Conservation (phyloP, 1,140 invertebrate species). For the Brachionus manjavacas region DNA sequence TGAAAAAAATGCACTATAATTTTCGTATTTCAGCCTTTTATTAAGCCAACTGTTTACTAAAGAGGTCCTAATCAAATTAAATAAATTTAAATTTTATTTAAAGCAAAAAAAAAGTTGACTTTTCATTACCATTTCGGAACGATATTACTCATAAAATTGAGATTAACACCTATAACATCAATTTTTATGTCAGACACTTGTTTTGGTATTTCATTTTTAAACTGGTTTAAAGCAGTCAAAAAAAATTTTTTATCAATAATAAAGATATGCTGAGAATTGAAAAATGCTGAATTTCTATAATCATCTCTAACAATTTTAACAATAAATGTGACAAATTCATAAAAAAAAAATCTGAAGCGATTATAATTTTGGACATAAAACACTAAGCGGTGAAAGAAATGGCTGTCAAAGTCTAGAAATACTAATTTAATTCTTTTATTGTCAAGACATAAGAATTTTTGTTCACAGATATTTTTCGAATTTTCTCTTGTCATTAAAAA, state of each 20-base stretch:
- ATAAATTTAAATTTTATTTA: neutral
- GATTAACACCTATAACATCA: neutral
- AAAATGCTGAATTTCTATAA: neutral
- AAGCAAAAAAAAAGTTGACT: neutral
- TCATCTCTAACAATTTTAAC: neutral
- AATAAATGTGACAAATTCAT: neutral
- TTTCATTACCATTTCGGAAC: neutral
- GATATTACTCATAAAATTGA: neutral
- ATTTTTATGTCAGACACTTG: neutral
- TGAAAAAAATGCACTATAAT: constrained; percentile 28
- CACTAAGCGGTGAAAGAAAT: neutral
- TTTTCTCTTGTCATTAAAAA: neutral
- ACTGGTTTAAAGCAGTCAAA: neutral
- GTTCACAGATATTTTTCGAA: neutral
- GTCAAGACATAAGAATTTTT: neutral
- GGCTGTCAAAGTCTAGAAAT: neutral
- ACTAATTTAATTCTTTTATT: neutral
- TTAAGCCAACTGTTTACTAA: constrained; percentile 11
- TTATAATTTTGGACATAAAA: neutral
- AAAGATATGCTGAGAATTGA: neutral
- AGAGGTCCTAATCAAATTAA: neutral
- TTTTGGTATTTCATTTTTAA: neutral
- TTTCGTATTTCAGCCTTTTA: constrained; percentile 18
- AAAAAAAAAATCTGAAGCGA: neutral
- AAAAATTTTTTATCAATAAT: neutral